Evolutionary conservation across 2,888 invertebrate species (phyloP).

Genomic region (Aleiodes alternator): DNA sequence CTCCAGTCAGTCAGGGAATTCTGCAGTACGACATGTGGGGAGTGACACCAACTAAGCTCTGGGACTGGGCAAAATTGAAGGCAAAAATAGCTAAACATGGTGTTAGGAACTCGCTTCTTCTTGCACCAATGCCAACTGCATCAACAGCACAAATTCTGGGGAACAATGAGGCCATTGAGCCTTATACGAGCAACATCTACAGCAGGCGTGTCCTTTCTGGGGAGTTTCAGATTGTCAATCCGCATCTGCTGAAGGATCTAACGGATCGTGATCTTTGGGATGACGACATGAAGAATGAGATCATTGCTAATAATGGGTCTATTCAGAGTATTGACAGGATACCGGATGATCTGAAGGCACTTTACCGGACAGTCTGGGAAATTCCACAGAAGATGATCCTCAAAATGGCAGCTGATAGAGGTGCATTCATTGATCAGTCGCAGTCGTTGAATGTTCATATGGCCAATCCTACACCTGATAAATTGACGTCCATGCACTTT

Average conservation of each 20-base stretch:
- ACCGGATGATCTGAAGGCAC: slow-evolving; percentile 88
- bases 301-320: slow-evolving; percentile 94
- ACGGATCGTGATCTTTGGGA: slow-evolving; percentile 95
- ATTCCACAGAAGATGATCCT: slow-evolving; percentile 94
- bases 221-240: slow-evolving; percentile 97
- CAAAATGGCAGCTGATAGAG: slow-evolving; percentile 98
- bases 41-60: slow-evolving; percentile 88
- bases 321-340: slow-evolving; percentile 91
- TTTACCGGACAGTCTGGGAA: slow-evolving; percentile 99
- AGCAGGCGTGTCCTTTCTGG: slow-evolving; percentile 95
- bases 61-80: slow-evolving; percentile 93
- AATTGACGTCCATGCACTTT: slow-evolving; percentile 98
- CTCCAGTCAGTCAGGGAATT: slow-evolving; percentile 95
- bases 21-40: slow-evolving; percentile 99
- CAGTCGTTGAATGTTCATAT: slow-evolving; percentile 99
- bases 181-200: slow-evolving; percentile 98
- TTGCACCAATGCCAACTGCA: slow-evolving; percentile 99
- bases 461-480: slow-evolving; percentile 94
- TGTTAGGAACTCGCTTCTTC: slow-evolving; percentile 91
- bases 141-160: slow-evolving; percentile 99
- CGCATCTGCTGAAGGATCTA: slow-evolving; percentile 94
- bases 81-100: slow-evolving; percentile 91
- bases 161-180: slow-evolving; percentile 98
- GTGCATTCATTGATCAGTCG: slow-evolving; percentile 98
- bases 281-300: slow-evolving; percentile 95